Evolutionary conservation across 37 sponge, comb jelly and placozoan species (phyloP), one percentile per base, ranked within the genome.

Genomic region (Diacarnus erythraeanus): DNA sequence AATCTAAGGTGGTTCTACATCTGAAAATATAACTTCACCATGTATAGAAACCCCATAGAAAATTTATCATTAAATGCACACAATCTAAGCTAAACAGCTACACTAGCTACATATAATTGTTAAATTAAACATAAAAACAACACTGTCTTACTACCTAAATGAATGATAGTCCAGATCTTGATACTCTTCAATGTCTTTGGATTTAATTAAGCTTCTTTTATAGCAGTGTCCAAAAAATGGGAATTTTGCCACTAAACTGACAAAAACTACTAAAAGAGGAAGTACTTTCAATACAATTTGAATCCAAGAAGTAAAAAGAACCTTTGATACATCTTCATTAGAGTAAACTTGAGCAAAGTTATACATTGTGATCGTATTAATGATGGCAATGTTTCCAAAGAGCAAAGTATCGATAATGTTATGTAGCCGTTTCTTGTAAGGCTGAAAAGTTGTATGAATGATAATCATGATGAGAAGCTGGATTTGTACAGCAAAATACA

Each of bases 331-430:
- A 12, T 47, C 51, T 47, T 15, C 6, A 47, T 47, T 25, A 60
- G 61, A 60, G 21, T 60, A n/a, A 3, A 60, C 27, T 6, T 26
- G 3, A n/a, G 61, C 9, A 60, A 43, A 68, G 38, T 80, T 80
- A 33, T 57, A 80, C 22, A 60, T 10, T 22, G 77, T 75, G 38
- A 75, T n/a, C 22, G 59, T 18, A 30, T 77, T 77, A 29, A 63
- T 61, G 42, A 77, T 30, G 10, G 44, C 44, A 25, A 77, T n/a
- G 58, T 77, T 77, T 20, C 22, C 22, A 27, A 77, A 41, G n/a
- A 77, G 27, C 15, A 61, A 30, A 38, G 44, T 18, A 38, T 77
- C 77, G 15, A 64, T 64, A 2, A 61, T 39, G 65, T 77, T 77
- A 36, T 77, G 65, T 10, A 61, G 65, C 3, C 30, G 41, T 39